phyloP scores from a whole-genome alignment of 1,140 invertebrate genomes.

The Aradophagus sp. region DNA sequence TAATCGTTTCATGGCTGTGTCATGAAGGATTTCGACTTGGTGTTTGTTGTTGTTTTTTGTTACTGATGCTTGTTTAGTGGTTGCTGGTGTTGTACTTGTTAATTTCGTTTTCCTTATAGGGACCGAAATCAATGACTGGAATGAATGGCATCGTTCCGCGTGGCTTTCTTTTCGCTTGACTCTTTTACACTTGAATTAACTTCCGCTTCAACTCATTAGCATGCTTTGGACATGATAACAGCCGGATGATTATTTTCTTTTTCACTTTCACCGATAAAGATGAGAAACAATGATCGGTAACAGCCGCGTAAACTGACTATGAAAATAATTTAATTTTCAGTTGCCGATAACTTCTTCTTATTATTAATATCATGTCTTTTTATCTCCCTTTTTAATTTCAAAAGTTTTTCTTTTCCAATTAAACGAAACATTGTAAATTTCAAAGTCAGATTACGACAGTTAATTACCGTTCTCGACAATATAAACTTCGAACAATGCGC shows the following conservation, averaged over 20 bases:
- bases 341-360: slow-evolving; percentile 2
- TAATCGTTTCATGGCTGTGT: slow-evolving; percentile 67
- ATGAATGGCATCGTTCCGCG: slow-evolving; percentile 46
- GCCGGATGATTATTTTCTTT: slow-evolving; percentile 22
- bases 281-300: slow-evolving; percentile 12
- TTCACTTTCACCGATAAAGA: slow-evolving; percentile 28
- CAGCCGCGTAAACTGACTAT: not conserved
- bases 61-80: slow-evolving; percentile 60
- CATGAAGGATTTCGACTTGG: slow-evolving; percentile 68
- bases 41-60: slow-evolving; percentile 58
- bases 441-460: slow-evolving; percentile 32
- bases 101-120: slow-evolving; percentile 63
- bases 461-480: slow-evolving; percentile 41
- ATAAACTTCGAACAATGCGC: slow-evolving; percentile 38
- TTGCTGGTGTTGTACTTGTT: slow-evolving; percentile 57
- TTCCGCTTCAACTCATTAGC: slow-evolving; percentile 34
- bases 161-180: slow-evolving; percentile 11
- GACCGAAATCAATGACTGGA: slow-evolving; percentile 53
- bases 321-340: slow-evolving; percentile 3
- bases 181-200: slow-evolving; percentile 38
- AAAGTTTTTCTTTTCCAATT: slow-evolving; percentile 13
- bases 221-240: slow-evolving; percentile 35
- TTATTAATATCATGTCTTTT: no score
- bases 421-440: slow-evolving; percentile 19
- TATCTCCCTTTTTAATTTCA: not conserved